Evolutionary conservation across 2,888 invertebrate genomes (phyloP), one percentile per base, ranked within the genome.

Genomic region (Machimus atricapillus): DNA sequence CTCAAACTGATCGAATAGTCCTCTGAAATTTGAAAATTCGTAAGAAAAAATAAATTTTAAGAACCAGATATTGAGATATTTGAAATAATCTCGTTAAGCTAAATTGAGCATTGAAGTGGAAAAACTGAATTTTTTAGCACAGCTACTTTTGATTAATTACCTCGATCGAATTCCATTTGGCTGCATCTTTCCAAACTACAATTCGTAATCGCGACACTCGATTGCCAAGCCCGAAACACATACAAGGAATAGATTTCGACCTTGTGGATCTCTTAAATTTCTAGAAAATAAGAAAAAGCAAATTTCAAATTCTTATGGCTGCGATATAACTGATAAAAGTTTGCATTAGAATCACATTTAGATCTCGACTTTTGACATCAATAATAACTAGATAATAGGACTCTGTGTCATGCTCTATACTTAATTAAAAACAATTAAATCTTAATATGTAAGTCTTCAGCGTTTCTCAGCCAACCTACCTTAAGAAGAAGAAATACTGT

Each of bases 401-500:
- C 7, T 34, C 0, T 6, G 34, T 34, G 7, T 34, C 34, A 34
- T 34, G 34, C 34, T 7, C 4, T 34, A 7, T 7, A 34, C 0
- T 34, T 0, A 34, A 34, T 34, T 34, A 34, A 6, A 34, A 34
- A 7, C 7, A 34, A 34, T 34, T n/a, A 34, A 34, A 34, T 34
- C 34, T 34, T 7, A 34, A 34, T 34, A n/a, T n/a, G n/a, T n/a
- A 34, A 34, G 34, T 34, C 12, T 40, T 78, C 37, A 74, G 1
- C 19, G 14, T 8, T 76, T 34, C 31, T 76, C 9, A n/a, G 27
- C 9, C 16, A n/a, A 89, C 46, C 90, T 91, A 96, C 96, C 96
- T 95, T 82, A 98, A 93, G 90, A 97, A 95, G 92, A 96, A 98
- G 91, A 97, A 97, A 91, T 99, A 99, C 90, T 99, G 97, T 16